Evolutionary conservation across 1,140 invertebrate species (phyloP), one percentile per base, ranked within the genome.

Genomic region (Heliconius eleuchia): DNA sequence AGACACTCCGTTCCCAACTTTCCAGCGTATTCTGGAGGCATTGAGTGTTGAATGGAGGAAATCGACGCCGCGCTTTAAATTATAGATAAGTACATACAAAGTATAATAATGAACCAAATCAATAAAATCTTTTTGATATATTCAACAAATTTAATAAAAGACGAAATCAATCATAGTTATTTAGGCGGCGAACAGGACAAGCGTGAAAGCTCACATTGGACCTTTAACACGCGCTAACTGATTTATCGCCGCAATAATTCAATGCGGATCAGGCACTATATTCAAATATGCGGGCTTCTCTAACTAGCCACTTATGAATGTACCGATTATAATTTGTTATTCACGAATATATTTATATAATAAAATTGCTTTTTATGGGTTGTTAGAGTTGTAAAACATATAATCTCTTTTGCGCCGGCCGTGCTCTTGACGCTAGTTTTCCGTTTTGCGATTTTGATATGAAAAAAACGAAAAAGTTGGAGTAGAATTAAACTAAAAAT

Each of bases 281-380:
- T 83, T 85, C 81, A 76, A 83, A 83, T 84, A 86, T 86, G 85
- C 85, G 85, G 85, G 85, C 78, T 80, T 71, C 81, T 37, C 50
- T 80, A 81, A 77, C 77, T 66, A 76, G 34, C 42, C 46, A 34
- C 70, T 57, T 73, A 73, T 42, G 75, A 77, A 79, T 77, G 70
- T 74, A 71, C 7, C 37, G 39, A 76, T 73, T 74, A 77, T 76
- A 79, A 83, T 76, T 78, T 76, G 73, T 82, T 73, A 75, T 72
- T 72, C 39, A 39, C 39, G 37, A 46, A 46, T 34, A 34, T 39
- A 16, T 72, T 37, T 72, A 8, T 72, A 23, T 37, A 72, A 42
- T 19, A 72, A 11, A 13, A 52, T 5, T 18, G 16, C 0, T 55
- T 5, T 18, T 18, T 18, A n/a, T 19, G 16, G 1, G 18, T 55